These are phyloP conservation scores for Helarctos malayanus DNA, from an alignment of 2,797 vertebrate genomes.

Conservation along the genomic window DNA sequence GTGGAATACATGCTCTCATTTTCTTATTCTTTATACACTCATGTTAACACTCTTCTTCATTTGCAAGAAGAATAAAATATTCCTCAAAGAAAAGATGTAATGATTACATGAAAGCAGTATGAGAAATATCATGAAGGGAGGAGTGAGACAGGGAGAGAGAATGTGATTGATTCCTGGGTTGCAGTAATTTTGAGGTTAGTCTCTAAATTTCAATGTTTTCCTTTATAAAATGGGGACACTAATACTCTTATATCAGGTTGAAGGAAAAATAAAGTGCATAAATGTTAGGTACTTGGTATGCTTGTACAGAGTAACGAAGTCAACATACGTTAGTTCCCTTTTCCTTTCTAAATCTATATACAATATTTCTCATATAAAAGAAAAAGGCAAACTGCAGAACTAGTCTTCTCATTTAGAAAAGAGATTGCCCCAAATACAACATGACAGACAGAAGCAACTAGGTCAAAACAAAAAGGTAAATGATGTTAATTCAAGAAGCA, in stretches of 20 bases:
- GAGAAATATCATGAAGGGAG: not conserved
- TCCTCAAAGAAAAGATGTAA: not conserved
- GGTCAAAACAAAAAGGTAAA: conserved; percentile 36
- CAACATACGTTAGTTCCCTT: not conserved
- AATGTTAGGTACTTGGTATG: not conserved
- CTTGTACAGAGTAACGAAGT: not conserved
- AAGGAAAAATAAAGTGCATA: conserved; percentile 9
- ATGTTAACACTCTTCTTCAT: conserved; percentile 18
- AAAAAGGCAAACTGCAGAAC: not conserved
- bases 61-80: conserved; percentile 33
- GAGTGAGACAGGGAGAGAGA: not conserved
- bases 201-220: not conserved
- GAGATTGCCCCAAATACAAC: not conserved
- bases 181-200: not conserved
- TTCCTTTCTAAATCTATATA: not conserved
- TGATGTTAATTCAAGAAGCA: conserved; percentile 20
- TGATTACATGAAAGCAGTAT: not conserved
- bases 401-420: conserved; percentile 22
- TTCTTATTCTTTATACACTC: conserved; percentile 16
- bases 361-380: not conserved
- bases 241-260: not conserved
- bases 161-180: not conserved
- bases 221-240: not conserved
- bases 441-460: not conserved
- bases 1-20: not conserved